Base-by-base conservation (phyloP, 2,888 invertebrate genomes). In the Spialia ferax region DNA sequence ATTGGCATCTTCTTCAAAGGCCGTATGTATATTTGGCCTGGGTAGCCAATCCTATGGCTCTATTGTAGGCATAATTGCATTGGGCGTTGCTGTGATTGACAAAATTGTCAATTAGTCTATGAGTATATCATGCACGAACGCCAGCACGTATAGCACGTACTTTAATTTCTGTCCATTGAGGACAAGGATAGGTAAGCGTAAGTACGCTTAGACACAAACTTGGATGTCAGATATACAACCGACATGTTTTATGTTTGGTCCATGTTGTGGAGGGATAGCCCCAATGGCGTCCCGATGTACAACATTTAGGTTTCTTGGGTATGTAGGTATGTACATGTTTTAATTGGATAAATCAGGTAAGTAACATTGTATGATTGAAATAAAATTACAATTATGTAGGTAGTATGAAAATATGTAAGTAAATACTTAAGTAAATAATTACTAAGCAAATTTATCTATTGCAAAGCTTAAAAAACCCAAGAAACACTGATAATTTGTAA, bases 111-210 rank as follows among this genome's bases (percentile, higher is more conserved):
- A 38, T 38, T n/a, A 13, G n/a, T 38, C n/a, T 38, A 38, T 38
- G 38, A 38, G 38, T n/a, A 38, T 38, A 38, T 38, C 38, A 38
- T 38, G n/a, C 38, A 38, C 4, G n/a, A 4, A 38, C 38, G n/a
- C 3, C 6, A 38, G n/a, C n/a, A 38, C n/a, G n/a, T 38, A 26
- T 2, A 5, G 26, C 5, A 38, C 38, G n/a, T 38, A n/a, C 13
- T 38, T 38, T 38, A n/a, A 38, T 38, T 38, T 38, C n/a, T 38
- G 38, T n/a, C 38, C 38, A 38, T 38, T n/a, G 38, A 38, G 38
- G n/a, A 8, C 38, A 38, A 38, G n/a, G n/a, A 38, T 3, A n/a
- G 38, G 3, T 38, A 38, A n/a, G n/a, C 38, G 38, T 38, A 38
- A 38, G 4, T 38, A 38, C 38, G 38, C n/a, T 5, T 38, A 38